Evolutionary conservation across 1,140 invertebrate genomes (phyloP).

Genomic region (Drosophila athabasca): DNA sequence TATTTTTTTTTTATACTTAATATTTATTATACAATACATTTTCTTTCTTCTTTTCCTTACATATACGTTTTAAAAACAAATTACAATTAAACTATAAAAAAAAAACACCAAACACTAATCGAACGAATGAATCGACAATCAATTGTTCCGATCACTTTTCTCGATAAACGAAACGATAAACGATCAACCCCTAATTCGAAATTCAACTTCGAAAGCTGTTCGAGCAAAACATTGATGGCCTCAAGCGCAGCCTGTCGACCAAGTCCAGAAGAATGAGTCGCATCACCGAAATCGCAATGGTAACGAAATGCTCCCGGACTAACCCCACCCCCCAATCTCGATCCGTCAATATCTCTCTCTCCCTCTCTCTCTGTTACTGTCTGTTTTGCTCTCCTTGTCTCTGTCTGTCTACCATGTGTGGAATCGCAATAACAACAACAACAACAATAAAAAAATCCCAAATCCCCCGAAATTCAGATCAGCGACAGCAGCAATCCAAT

Average conservation of each 20-base stretch:
- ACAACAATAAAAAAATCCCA: slow-evolving; percentile 21
- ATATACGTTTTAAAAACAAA: slow-evolving; percentile 50
- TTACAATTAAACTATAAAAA: slow-evolving; percentile 41
- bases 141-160: slow-evolving; percentile 15
- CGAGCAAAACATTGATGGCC: slow-evolving; percentile 93
- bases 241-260: slow-evolving; percentile 90
- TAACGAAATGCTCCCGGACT: slow-evolving; percentile 85
- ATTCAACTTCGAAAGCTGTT: slow-evolving; percentile 86
- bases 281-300: slow-evolving; percentile 91
- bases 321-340: slow-evolving; percentile 29
- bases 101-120: slow-evolving; percentile 29
- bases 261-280: slow-evolving; percentile 91
- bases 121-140: slow-evolving; percentile 23
- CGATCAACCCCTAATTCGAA: slow-evolving; percentile 2
- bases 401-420: slow-evolving; percentile 35
- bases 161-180: slow-evolving; percentile 16
- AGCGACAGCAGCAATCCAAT: slow-evolving; percentile 27
- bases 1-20: slow-evolving; percentile 32
- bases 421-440: slow-evolving; percentile 42
- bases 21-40: slow-evolving; percentile 64
- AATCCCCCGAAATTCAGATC: slow-evolving; percentile 1
- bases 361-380: slow-evolving; percentile 3
- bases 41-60: slow-evolving; percentile 73
- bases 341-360: slow-evolving; percentile 9
- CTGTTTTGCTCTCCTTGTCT: neutral